phyloP scores from a whole-genome alignment of 2,113 vertebrate genomes.

The Mastomys natalensis region DNA sequence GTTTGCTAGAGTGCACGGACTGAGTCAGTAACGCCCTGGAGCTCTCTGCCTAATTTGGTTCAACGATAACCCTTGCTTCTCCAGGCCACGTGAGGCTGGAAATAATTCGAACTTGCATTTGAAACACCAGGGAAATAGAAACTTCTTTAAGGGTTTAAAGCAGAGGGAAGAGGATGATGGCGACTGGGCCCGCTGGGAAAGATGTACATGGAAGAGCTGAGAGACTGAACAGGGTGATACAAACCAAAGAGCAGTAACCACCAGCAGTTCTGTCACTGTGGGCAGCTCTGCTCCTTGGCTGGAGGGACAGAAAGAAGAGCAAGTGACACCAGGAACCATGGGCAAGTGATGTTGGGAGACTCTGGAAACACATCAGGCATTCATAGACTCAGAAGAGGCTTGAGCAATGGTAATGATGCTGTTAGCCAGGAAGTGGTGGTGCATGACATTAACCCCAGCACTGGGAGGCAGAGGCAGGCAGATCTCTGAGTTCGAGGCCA shows the following conservation, averaged over 20 bases:
- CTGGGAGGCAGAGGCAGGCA: neutral
- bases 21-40: conserved; percentile 40
- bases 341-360: neutral
- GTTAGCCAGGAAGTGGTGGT: neutral
- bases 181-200: neutral
- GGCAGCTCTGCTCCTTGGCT: neutral
- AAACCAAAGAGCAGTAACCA: neutral
- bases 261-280: neutral
- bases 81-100: neutral
- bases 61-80: conserved; percentile 44
- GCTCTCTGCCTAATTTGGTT: conserved; percentile 45
- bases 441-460: neutral
- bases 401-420: neutral
- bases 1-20: conserved; percentile 9
- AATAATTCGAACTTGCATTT: neutral
- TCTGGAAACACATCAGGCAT: neutral
- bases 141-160: neutral
- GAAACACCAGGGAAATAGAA: conserved; percentile 11
- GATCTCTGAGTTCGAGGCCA: neutral
- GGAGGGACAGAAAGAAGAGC: neutral
- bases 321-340: neutral
- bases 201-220: neutral
- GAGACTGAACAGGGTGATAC: neutral
- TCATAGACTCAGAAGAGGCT: neutral
- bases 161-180: neutral